phyloP scores from a whole-genome alignment of 2,888 invertebrate genomes.

The Apamea monoglypha region DNA sequence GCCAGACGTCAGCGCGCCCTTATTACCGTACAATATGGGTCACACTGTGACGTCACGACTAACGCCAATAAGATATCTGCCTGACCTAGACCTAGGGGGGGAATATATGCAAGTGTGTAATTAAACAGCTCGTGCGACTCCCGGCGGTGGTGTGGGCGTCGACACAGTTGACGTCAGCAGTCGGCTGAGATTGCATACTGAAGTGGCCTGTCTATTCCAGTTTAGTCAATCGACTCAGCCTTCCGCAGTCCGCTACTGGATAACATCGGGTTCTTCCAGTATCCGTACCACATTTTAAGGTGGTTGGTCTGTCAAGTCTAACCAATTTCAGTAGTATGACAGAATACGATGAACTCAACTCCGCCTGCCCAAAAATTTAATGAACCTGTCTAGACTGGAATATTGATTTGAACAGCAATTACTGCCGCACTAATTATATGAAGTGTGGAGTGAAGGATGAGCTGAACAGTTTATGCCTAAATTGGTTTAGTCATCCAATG shows the following conservation, averaged over 20 bases:
- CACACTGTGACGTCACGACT: slow-evolving; percentile 40
- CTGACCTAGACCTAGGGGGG: slow-evolving; percentile 32
- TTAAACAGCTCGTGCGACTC: slow-evolving; percentile 24
- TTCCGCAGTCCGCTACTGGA: background rate
- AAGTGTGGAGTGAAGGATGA: slow-evolving; percentile 40
- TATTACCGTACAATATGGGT: slow-evolving; percentile 16
- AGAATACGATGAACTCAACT: background rate
- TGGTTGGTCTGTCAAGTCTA: background rate
- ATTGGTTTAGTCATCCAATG: slow-evolving; percentile 63
- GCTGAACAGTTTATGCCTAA: slow-evolving; percentile 51
- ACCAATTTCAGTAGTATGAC: background rate
- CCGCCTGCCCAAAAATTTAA: slow-evolving; percentile 11
- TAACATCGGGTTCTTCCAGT: background rate
- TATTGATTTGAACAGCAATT: slow-evolving; percentile 60
- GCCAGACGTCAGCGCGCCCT: slow-evolving; percentile 32
- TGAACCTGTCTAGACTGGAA: slow-evolving; percentile 63
- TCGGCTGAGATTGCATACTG: slow-evolving; percentile 6
- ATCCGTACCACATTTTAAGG: background rate
- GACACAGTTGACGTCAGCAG: background rate
- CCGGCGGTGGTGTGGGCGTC: background rate
- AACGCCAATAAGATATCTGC: background rate
- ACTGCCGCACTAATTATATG: slow-evolving; percentile 57
- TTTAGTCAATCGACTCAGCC: background rate
- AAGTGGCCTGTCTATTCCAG: background rate
- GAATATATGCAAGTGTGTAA: background rate